A percentile compares a stretch with the other conserved stretches of the same genome.
Conservation (phyloP, 2,888 invertebrate genomes). For the Adineta ricciae region DNA sequence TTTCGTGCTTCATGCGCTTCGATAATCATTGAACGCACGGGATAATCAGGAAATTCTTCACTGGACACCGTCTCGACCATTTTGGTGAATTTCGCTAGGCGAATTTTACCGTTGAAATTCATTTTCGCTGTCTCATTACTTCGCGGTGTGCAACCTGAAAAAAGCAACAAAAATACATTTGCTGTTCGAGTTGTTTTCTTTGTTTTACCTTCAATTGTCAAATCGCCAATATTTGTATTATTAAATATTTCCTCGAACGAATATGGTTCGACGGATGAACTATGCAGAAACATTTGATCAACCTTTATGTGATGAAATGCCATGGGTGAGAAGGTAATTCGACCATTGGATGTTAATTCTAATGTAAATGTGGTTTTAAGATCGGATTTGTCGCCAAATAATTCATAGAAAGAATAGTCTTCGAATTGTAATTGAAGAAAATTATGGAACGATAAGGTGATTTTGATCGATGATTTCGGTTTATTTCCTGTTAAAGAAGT, state of each 20-base stretch:
- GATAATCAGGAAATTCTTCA: not conserved
- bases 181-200: too few relatives aligned
- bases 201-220: slow-evolving; percentile 8
- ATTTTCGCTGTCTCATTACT: not conserved
- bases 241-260: slow-evolving; percentile 12
- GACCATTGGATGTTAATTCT: slow-evolving; percentile 10
- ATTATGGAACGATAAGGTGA: not conserved
- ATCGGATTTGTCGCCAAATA: not conserved
- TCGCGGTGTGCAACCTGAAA: not conserved
- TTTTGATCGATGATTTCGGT: not conserved
- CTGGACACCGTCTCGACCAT: not conserved
- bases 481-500: not conserved
- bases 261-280: not conserved
- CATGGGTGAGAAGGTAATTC: not conserved
- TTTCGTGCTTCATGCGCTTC: slow-evolving; percentile 10
- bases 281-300: not conserved
- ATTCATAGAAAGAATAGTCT: not conserved
- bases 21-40: not conserved
- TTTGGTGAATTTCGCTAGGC: slow-evolving; percentile 15
- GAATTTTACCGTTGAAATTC: not conserved
- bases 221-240: slow-evolving; percentile 15
- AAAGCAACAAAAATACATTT: not conserved
- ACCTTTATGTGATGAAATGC: not conserved
- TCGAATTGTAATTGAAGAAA: not conserved
- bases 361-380: not conserved